A percentile compares a stretch with the other conserved stretches of the same genome.
Evolutionary conservation across 2,888 invertebrate genomes (phyloP).

Genomic region (Dysmachus trigonus): DNA sequence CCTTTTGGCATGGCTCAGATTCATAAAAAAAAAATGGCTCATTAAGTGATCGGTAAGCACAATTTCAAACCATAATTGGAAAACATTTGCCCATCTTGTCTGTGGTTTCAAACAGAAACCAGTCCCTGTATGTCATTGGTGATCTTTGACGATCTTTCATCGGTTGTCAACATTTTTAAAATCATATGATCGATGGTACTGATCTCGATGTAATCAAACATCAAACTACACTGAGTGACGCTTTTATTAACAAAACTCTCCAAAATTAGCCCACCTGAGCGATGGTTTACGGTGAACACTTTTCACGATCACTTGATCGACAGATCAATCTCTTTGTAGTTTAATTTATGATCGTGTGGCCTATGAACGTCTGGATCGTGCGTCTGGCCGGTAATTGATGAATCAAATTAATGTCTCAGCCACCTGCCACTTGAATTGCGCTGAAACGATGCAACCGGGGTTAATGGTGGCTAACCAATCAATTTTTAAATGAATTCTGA

Average conservation of each 20-base stretch:
- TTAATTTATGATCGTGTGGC: neutral
- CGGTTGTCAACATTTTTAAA: neutral
- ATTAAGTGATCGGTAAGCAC: conserved; percentile 45
- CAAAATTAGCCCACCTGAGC: conserved; percentile 9
- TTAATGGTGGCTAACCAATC: neutral
- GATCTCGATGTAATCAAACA: conserved; percentile 15
- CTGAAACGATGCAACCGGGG: neutral
- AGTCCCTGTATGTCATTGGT: neutral
- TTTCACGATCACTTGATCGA: conserved; percentile 23
- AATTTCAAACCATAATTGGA: conserved; percentile 42
- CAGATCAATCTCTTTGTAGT: conserved; percentile 15
- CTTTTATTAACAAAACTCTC: conserved; percentile 35
- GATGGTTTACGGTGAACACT: neutral
- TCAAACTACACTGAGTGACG: neutral
- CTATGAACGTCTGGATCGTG: neutral
- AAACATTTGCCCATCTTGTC: conserved; percentile 16
- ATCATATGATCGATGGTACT: neutral
- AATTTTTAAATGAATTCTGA: conserved; percentile 14
- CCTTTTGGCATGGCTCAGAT: conserved; percentile 4
- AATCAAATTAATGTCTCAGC: conserved; percentile 20
- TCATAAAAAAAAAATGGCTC: conserved; percentile 45
- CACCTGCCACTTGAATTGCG: conserved; percentile 35
- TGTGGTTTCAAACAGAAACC: conserved; percentile 10
- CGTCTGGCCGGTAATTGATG: neutral
- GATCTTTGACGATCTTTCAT: neutral